Evolutionary conservation across 2,113 vertebrate species (phyloP).

Genomic region (Pelobates fuscus): DNA sequence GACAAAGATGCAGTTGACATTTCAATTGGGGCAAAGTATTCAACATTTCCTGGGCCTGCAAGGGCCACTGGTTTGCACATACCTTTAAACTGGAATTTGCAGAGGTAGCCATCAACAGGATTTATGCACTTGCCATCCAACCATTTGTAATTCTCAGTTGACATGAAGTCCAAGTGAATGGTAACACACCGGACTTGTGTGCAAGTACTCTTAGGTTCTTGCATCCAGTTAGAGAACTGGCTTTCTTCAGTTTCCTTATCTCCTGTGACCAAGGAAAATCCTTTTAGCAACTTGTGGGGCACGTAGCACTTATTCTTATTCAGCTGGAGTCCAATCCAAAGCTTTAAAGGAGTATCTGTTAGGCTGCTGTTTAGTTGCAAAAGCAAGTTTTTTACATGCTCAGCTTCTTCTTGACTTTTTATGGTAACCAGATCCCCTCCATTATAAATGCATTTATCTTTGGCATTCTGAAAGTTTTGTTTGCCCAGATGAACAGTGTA

Average conservation of each 20-base stretch:
- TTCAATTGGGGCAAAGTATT: constrained; percentile 66
- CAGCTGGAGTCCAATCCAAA: constrained; percentile 72
- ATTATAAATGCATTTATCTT: constrained; percentile 55
- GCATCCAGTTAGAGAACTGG: constrained; percentile 61
- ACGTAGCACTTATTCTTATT: constrained; percentile 57
- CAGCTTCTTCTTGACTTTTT: constrained; percentile 60
- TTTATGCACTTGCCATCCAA: constrained; percentile 21
- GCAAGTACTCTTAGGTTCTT: constrained; percentile 60
- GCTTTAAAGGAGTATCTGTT: constrained; percentile 6
- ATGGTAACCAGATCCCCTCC: constrained; percentile 67
- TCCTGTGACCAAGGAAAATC: constrained; percentile 65
- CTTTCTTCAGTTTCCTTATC: constrained; percentile 39
- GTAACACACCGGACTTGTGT: constrained; percentile 60
- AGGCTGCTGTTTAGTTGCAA: constrained; percentile 22
- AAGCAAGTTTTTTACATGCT: constrained; percentile 54
- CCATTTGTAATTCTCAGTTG: constrained; percentile 56
- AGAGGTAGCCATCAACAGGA: constrained; percentile 60
- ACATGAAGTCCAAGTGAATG: background rate
- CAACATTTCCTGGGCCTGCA: constrained; percentile 59
- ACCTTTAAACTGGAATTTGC: constrained; percentile 75
- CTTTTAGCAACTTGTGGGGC: constrained; percentile 53
- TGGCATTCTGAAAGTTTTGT: constrained; percentile 53
- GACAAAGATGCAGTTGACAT: constrained; percentile 55
- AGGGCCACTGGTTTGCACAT: constrained; percentile 67
- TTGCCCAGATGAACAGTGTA: constrained; percentile 63